These are phyloP conservation scores for Lipophrys pholis DNA, from an alignment of 2,113 vertebrate species.

Conservation along the genomic window DNA sequence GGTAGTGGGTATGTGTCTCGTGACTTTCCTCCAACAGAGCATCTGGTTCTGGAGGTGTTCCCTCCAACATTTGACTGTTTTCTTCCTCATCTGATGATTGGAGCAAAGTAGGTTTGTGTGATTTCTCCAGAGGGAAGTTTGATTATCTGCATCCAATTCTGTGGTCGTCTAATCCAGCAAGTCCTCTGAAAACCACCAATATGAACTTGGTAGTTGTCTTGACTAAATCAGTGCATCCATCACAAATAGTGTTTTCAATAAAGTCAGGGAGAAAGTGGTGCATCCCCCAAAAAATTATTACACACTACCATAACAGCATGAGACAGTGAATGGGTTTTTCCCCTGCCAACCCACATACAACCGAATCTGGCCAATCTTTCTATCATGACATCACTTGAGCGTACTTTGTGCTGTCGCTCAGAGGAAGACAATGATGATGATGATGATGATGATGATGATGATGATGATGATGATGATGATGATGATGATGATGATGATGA, in stretches of 20 bases:
- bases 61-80: background rate
- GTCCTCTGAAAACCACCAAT: background rate
- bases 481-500: conserved; percentile 12
- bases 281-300: no score
- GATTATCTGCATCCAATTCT: background rate
- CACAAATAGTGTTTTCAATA: background rate
- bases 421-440: background rate
- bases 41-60: no score
- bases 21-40: background rate
- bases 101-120: background rate
- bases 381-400: conserved; percentile 49
- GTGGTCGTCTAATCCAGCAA: background rate
- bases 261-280: no score
- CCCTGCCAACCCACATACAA: conserved; percentile 11
- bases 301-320: background rate
- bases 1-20: no score
- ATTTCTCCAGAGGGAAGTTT: background rate
- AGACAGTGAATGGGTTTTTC: conserved; percentile 2
- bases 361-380: conserved; percentile 34
- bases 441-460: conserved; percentile 15
- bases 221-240: background rate
- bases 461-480: conserved; percentile 16
- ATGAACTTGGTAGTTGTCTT: background rate
- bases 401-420: conserved; percentile 15
- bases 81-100: background rate